Evolutionary conservation across 1,140 invertebrate species (phyloP).

Genomic region (Euura saliciscinereae): DNA sequence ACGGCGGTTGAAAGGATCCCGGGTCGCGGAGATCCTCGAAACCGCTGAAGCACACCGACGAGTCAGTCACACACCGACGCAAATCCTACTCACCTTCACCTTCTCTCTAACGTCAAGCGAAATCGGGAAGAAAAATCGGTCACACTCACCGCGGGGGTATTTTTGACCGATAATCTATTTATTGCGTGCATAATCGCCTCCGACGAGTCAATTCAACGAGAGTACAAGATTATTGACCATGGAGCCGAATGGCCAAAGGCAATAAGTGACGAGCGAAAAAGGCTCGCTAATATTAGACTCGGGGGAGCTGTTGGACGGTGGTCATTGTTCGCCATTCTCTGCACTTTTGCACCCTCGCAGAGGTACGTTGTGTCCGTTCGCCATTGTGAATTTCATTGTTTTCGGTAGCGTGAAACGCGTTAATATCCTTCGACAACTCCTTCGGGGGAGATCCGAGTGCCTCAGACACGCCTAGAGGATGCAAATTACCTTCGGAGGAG

Average conservation of each 20-base stretch:
- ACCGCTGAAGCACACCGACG: not conserved
- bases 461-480: constrained; percentile 8
- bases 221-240: not conserved
- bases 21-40: not conserved
- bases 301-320: constrained; percentile 18
- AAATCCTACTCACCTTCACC: not conserved
- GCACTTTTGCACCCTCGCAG: not conserved
- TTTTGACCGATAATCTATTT: constrained; percentile 51
- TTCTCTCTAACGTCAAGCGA: constrained; percentile 18
- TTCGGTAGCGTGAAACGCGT: constrained; percentile 27
- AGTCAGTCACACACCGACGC: not conserved
- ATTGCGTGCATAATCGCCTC: constrained; percentile 51
- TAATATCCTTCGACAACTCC: constrained; percentile 28
- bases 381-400: constrained; percentile 18
- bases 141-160: constrained; percentile 37
- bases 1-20: constrained; percentile 29
- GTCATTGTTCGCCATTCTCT: not conserved
- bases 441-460: constrained; percentile 1
- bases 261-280: not conserved
- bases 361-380: not conserved
- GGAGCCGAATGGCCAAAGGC: not conserved
- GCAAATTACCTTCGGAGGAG: constrained; percentile 19
- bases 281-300: constrained; percentile 22
- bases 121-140: constrained; percentile 33
- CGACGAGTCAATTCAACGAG: constrained; percentile 13